Evolutionary conservation across 2,797 vertebrate genomes (phyloP), one percentile per base, ranked within the genome.

Genomic region (Choloepus didactylus): DNA sequence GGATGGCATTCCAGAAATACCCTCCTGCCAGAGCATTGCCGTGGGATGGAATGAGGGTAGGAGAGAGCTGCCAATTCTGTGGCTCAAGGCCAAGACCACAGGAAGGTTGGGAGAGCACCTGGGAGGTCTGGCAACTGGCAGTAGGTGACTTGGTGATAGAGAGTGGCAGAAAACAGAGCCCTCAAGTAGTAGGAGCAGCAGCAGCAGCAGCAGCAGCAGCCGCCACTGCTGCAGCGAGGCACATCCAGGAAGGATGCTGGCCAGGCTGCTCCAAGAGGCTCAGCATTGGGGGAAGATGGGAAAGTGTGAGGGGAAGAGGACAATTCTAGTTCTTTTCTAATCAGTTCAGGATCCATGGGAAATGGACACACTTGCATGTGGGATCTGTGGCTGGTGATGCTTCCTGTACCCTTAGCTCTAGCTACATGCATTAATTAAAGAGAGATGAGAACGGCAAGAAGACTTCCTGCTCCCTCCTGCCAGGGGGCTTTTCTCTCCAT

Each of bases 211-310:
- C 2, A 35, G 72, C 41, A 31, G 31, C 51, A 3, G 6, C 69
- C 44, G 41, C 70, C 44, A 44, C 49, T 54, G 56, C 27, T 25
- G 11, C 60, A 64, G 46, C 0, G 14, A n/a, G 67, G 14, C 79
- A 72, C 59, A 59, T 69, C 38, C 81, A 82, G 76, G 64, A 87
- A 66, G 82, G 95, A 85, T 92, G 89, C 87, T 88, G 76, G 72
- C 66, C 79, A 70, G 27, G 49, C 82, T 44, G 35, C 67, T 75
- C 31, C 38, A 70, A 69, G 93, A 77, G 70, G 90, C 93, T 91
- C 51, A 73, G 51, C 69, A 60, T 35, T 27, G 31, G 73, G 75
- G 69, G 77, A 51, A 92, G 77, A 51, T 49, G 25, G 80, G 82
- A 82, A 89, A 59, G 80, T 77, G 59, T 23, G 21, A 80, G 70